phyloP scores from a whole-genome alignment of 2,888 invertebrate species.

The Brachylomia viminalis region DNA sequence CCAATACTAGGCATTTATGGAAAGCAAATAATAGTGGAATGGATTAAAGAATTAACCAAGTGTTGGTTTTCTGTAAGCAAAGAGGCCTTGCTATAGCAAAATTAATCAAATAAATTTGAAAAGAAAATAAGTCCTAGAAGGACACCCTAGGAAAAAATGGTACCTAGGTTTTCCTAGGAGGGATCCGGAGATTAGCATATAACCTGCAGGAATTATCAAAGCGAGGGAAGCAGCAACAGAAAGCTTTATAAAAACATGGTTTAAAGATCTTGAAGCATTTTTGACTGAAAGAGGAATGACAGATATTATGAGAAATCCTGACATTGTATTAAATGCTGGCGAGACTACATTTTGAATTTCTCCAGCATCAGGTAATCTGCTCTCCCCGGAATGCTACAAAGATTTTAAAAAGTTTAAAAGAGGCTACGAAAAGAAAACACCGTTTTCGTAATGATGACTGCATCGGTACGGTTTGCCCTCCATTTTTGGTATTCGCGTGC shows the following conservation, averaged over 20 bases:
- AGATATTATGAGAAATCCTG: neutral
- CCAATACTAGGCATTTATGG: neutral
- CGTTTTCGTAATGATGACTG: conserved; percentile 1
- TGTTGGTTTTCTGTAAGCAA: neutral
- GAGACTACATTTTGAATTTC: conserved; percentile 6
- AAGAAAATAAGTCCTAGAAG: neutral
- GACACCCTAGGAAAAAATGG: neutral
- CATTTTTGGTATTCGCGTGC: neutral
- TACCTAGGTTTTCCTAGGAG: neutral
- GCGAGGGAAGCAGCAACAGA: neutral
- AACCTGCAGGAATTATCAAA: neutral
- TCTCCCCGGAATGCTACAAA: neutral
- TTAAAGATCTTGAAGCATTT: neutral
- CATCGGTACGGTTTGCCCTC: neutral
- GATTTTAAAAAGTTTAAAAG: neutral
- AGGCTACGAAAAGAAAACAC: neutral
- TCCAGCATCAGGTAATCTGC: neutral
- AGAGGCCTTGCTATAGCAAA: neutral
- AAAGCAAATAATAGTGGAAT: conserved; percentile 7
- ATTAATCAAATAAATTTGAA: neutral
- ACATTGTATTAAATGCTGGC: conserved; percentile 5
- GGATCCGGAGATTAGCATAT: neutral
- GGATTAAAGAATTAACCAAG: neutral
- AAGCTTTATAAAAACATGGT: neutral
- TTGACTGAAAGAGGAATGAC: conserved; percentile 5